These are phyloP conservation scores for Drosophila sproati DNA, from an alignment of 1,140 invertebrate genomes.

Conservation along the genomic window DNA sequence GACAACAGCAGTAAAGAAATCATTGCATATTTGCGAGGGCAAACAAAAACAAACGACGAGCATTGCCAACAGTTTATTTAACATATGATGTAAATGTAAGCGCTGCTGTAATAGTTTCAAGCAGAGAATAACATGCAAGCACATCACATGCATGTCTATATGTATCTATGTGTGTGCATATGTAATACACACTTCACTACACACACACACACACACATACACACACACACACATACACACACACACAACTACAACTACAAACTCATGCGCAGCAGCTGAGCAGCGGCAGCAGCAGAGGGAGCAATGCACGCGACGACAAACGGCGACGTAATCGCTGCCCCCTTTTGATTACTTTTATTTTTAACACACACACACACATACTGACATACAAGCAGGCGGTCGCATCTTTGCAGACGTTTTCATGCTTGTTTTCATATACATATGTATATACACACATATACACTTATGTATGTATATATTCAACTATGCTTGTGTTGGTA, in stretches of 20 bases:
- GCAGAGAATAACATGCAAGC: slow-evolving; percentile 38
- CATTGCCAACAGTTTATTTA: slow-evolving; percentile 70
- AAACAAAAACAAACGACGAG: slow-evolving; percentile 63
- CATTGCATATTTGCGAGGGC: slow-evolving; percentile 81
- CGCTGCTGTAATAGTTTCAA: slow-evolving; percentile 74
- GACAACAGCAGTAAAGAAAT: slow-evolving; percentile 50
- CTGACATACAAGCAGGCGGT: slow-evolving; percentile 16
- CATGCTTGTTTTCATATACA: slow-evolving; percentile 36
- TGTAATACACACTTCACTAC: slow-evolving; percentile 38
- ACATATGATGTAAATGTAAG: slow-evolving; percentile 79
- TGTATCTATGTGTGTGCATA: background rate
- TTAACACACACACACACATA: slow-evolving; percentile 40
- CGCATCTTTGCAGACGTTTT: slow-evolving; percentile 54
- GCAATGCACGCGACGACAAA: slow-evolving; percentile 69
- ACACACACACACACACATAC: slow-evolving; percentile 7
- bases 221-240: slow-evolving; percentile 5
- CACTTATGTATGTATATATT: slow-evolving; percentile 18
- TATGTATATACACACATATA: slow-evolving; percentile 9
- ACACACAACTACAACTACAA: slow-evolving; percentile 32
- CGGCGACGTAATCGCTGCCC: slow-evolving; percentile 54
- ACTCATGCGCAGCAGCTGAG: slow-evolving; percentile 76
- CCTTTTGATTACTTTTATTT: slow-evolving; percentile 75
- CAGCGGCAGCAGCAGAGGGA: slow-evolving; percentile 66
- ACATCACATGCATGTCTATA: background rate
- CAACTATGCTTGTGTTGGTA: slow-evolving; percentile 57